Base-by-base conservation (phyloP, 2,113 vertebrate species). In the Cygnus atratus region DNA sequence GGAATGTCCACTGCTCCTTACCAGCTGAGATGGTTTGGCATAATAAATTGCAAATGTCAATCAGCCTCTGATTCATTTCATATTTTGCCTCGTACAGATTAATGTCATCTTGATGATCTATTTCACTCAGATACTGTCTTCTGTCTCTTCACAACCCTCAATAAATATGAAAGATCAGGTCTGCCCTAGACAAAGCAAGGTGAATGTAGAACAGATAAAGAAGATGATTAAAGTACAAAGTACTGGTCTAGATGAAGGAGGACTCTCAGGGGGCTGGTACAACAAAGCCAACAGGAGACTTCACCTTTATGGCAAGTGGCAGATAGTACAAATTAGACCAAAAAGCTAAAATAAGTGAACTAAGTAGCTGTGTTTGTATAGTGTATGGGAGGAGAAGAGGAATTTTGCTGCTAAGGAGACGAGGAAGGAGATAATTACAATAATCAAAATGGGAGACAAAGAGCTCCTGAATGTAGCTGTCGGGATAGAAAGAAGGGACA, bases 401-500 rank as follows among this genome's bases (percentile, higher is more conserved):
- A 81, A 82, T 93, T 93, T 72, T 88, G 29, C 62, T 87, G 65
- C 76, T 90, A 84, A 84, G 86, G 52, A 90, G 59, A 43, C 4
- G 1, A 93, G 43, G 59, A 77, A 71, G 59, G 52, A 90, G 83
- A 63, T 90, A 88, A 95, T 92, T 95, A 58, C 80, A 90, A 65
- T 90, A 94, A 93, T 92, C 80, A 84, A 68, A 93, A 88, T 41
- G 6, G 39, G 55, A 87, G 57, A 84, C 76, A 88, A 90, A 93
- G 22, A 68, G 7, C 39, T 95, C 57, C 79, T 75, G 26, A 48
- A 9, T 44, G 29, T 95, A 81, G 73, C 92, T 94, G 86, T 96
- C 8, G 0, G 66, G 68, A 63, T 62, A 58, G 71, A 88, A 88
- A 81, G 66, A 62, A 87, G 84, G 90, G 90, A 87, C 22, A 46